Percentiles rank a stretch among this genome's conserved stretches.
phyloP scores from a whole-genome alignment of 2,113 vertebrate species.

The cattle (Bos taurus) region ARS-UCD2.0 NC_037348.1:62804001-62804500 shows the following conservation, averaged over 20 bases:
- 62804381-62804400: not conserved
- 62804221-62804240: not conserved
- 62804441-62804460: slow-evolving; percentile 71
- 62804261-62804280: not conserved
- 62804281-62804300: not conserved
- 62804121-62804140: slow-evolving; percentile 40
- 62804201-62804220: not conserved
- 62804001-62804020: not conserved
- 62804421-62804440: not conserved
- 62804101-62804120: slow-evolving; percentile 42
- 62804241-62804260: not conserved
- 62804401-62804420: not conserved
- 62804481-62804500: slow-evolving; percentile 62
- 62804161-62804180: slow-evolving; percentile 48
- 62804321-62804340: not conserved
- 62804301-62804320: not conserved
- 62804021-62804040: not conserved
- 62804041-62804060: slow-evolving; percentile 16
- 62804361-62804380: not conserved
- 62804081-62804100: slow-evolving; percentile 29
- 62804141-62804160: slow-evolving; percentile 52
- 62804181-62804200: slow-evolving; percentile 44
- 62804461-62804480: slow-evolving; percentile 56
- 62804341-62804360: not conserved
- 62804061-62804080: not conserved